These are phyloP conservation scores for Fabriciana adippe DNA, from an alignment of 2,888 invertebrate species.

Conservation along the genomic window DNA sequence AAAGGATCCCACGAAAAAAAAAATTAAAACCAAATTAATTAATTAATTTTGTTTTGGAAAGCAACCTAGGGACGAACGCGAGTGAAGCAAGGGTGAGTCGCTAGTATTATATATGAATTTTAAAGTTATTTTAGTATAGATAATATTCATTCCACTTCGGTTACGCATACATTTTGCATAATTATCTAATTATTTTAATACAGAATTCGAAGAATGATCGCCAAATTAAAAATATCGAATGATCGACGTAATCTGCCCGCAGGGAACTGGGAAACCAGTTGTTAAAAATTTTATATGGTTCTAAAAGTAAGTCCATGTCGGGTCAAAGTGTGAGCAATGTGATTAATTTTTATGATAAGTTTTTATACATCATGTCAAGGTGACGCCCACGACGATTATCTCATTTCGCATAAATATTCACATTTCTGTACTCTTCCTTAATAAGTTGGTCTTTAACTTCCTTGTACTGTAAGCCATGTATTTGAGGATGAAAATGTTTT, in stretches of 20 bases:
- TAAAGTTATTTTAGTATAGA: slow-evolving; percentile 7
- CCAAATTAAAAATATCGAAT: slow-evolving; percentile 5
- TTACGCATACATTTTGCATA: slow-evolving; percentile 14
- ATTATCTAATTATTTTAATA: slow-evolving; percentile 4
- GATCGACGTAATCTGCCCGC: background rate
- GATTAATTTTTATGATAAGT: slow-evolving; percentile 43
- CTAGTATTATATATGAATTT: slow-evolving; percentile 6
- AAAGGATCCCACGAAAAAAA: too few species aligned
- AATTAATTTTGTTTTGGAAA: too few species aligned
- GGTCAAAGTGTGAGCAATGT: slow-evolving; percentile 35
- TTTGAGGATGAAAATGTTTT: background rate
- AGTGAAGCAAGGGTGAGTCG: too few species aligned
- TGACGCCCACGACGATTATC: slow-evolving; percentile 45
- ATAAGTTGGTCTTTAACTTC: slow-evolving; percentile 24
- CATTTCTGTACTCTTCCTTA: slow-evolving; percentile 24
- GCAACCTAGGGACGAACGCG: too few species aligned
- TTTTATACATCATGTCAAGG: slow-evolving; percentile 41
- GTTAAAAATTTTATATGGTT: slow-evolving; percentile 31
- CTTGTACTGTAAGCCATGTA: slow-evolving; percentile 1
- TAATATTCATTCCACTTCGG: background rate
- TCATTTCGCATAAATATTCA: slow-evolving; percentile 34
- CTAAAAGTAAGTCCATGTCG: slow-evolving; percentile 32
- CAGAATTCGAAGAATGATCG: slow-evolving; percentile 3
- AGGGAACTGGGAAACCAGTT: slow-evolving; percentile 28
- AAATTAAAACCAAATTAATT: too few species aligned